A percentile compares a stretch with the other conserved stretches of the same genome.
Conservation (phyloP, 2,797 vertebrate species). For the Discoglossus pictus region DNA sequence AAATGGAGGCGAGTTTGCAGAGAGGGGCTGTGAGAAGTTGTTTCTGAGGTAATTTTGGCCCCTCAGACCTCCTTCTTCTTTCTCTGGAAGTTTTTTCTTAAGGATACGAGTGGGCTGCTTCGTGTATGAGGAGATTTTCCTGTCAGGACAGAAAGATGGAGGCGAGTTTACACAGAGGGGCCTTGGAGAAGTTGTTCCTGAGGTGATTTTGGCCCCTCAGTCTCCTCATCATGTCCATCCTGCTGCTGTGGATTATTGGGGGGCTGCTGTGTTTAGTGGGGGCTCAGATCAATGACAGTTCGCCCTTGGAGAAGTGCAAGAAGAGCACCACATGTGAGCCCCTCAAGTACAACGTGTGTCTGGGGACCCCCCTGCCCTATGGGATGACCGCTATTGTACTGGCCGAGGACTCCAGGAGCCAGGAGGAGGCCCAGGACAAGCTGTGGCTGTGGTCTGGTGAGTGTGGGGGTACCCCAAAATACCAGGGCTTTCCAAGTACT, state of each 20-base stretch:
- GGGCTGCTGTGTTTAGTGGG: slow-evolving; percentile 65
- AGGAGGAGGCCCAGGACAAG: slow-evolving; percentile 89
- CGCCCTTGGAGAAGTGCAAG: slow-evolving; percentile 75
- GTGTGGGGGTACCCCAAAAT: slow-evolving; percentile 45
- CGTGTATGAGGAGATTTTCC: too few relatives aligned
- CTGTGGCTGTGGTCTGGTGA: slow-evolving; percentile 93
- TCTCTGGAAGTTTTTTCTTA: too few relatives aligned
- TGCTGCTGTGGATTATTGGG: slow-evolving; percentile 61
- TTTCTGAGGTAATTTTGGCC: too few relatives aligned
- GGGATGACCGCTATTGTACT: slow-evolving; percentile 85
- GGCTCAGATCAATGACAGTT: slow-evolving; percentile 67
- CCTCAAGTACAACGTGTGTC: slow-evolving; percentile 82
- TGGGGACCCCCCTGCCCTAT: slow-evolving; percentile 89
- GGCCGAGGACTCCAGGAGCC: slow-evolving; percentile 85
- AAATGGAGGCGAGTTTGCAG: slow-evolving; percentile 28
- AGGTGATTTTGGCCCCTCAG: background rate
- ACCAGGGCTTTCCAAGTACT: too few relatives aligned
- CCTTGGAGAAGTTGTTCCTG: background rate
- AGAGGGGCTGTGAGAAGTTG: background rate
- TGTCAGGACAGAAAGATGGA: slow-evolving; percentile 13
- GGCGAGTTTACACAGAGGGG: background rate
- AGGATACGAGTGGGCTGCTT: too few relatives aligned
- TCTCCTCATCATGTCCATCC: slow-evolving; percentile 23
- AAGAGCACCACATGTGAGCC: slow-evolving; percentile 82
- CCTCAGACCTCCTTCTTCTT: too few relatives aligned